phyloP scores from a whole-genome alignment of 2,888 invertebrate genomes.

The Chloromyia formosa region DNA sequence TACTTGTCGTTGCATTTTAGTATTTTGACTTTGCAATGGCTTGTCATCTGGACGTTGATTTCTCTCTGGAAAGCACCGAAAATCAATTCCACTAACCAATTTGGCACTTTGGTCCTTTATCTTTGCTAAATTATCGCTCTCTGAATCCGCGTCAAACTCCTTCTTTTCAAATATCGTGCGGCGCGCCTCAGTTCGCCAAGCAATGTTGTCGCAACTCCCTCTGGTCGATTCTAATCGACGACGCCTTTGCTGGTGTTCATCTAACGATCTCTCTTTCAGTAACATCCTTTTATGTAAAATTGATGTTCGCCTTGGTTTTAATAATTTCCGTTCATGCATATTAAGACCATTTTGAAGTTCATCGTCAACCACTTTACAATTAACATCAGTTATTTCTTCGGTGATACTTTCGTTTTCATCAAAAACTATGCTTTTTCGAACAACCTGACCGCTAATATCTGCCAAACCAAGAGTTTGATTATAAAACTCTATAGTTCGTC shows the following conservation, averaged over 20 bases:
- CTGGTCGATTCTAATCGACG: slow-evolving; percentile 67
- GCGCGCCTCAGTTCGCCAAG: slow-evolving; percentile 60
- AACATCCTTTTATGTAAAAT: slow-evolving; percentile 61
- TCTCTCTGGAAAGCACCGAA: background rate
- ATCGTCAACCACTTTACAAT: slow-evolving; percentile 57
- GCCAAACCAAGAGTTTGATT: slow-evolving; percentile 59
- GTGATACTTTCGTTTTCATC: slow-evolving; percentile 69
- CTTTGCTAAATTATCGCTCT: slow-evolving; percentile 59
- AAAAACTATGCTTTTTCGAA: slow-evolving; percentile 57
- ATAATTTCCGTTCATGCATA: slow-evolving; percentile 40
- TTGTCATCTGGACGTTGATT: background rate
- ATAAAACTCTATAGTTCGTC: slow-evolving; percentile 63
- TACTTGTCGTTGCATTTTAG: slow-evolving; percentile 51
- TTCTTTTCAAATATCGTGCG: slow-evolving; percentile 64
- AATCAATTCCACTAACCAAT: slow-evolving; percentile 20
- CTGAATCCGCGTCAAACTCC: slow-evolving; percentile 56
- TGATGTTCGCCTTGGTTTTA: slow-evolving; percentile 46
- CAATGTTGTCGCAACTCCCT: slow-evolving; percentile 62
- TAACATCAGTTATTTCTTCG: slow-evolving; percentile 70
- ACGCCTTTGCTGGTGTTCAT: slow-evolving; percentile 64
- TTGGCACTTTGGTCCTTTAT: slow-evolving; percentile 55
- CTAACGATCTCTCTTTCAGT: slow-evolving; percentile 63
- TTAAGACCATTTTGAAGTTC: slow-evolving; percentile 35
- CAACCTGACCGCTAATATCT: slow-evolving; percentile 62
- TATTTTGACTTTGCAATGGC: background rate